Percentiles rank a stretch among this genome's conserved stretches.
phyloP scores from a whole-genome alignment of 2,797 vertebrate species.

The Pseudochaenichthys georgianus region DNA sequence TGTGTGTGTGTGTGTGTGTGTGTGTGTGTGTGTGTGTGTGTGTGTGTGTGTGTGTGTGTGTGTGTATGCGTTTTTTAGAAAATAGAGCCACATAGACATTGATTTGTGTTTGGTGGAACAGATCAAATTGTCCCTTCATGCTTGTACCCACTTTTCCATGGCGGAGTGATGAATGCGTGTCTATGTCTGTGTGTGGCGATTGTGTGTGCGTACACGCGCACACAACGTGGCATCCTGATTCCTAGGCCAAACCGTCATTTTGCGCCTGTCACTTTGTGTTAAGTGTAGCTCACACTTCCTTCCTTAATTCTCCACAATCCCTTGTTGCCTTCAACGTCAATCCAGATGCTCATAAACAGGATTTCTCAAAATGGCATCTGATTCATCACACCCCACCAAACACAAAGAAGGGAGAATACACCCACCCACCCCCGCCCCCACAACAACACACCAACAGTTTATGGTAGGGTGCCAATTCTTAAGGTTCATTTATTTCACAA shows the following conservation, averaged over 20 bases:
- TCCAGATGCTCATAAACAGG: conserved; percentile 71
- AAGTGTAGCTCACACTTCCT: conserved; percentile 67
- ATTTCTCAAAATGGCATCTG: conserved; percentile 72
- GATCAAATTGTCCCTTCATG: conserved; percentile 66
- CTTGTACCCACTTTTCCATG: conserved; percentile 51
- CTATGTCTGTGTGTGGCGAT: conserved; percentile 8
- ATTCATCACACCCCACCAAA: conserved; percentile 73
- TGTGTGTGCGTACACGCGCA: background rate
- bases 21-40: too few species aligned
- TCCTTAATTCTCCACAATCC: conserved; percentile 67
- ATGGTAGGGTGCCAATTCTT: conserved; percentile 41
- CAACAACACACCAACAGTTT: conserved; percentile 6
- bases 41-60: background rate
- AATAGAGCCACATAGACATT: conserved; percentile 59
- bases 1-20: background rate
- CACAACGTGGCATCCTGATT: conserved; percentile 43
- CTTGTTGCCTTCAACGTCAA: conserved; percentile 59
- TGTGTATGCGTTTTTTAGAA: conserved; percentile 21
- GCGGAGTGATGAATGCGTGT: conserved; percentile 5
- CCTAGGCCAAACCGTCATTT: conserved; percentile 77
- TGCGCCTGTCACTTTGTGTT: conserved; percentile 76
- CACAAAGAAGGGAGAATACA: conserved; percentile 40
- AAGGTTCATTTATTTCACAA: conserved; percentile 38
- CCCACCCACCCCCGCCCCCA: conserved; percentile 38
- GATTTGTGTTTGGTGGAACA: conserved; percentile 70